Evolutionary conservation across 2,888 invertebrate species (phyloP), one percentile per base, ranked within the genome.

Genomic region (Athalia cordata): DNA sequence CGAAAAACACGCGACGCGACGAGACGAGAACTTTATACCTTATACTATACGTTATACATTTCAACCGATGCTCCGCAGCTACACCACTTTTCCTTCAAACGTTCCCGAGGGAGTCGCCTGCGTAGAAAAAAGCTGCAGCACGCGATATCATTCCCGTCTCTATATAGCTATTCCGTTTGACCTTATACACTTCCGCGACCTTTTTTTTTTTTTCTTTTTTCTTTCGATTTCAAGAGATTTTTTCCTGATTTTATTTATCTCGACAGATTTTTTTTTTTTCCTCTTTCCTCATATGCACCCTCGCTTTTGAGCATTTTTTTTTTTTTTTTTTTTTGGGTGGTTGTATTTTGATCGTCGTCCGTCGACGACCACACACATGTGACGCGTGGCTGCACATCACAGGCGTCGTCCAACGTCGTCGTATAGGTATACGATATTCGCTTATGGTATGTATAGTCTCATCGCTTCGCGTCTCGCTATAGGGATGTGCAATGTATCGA

Each of bases 401-500:
- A 84, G 83, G 82, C 80, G 66, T 83, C 79, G 80, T 13, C 13
- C 62, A 72, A 68, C 77, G 78, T 0, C 78, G 70, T 70, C 77
- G 2, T 29, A 29, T 29, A 29, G 29, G 29, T 29, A 29, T 29
- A 29, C 29, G 29, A 29, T 29, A 29, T 29, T 29, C 29, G 1
- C 29, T 29, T 29, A 29, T 29, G 29, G 29, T 29, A 29, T 29
- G 29, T 29, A 29, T 29, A 29, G 29, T 29, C 29, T 29, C 29
- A 29, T 29, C 29, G 29, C 29, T 29, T 29, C 29, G 29, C 70
- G 76, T 57, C 76, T 78, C 13, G 62, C 64, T 65, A 29, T 29
- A 29, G 70, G 68, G 70, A 87, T 90, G 89, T 88, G 89, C 90
- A 89, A 90, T 90, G 89, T 90, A 89, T 89, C 89, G 90, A 89